Percentiles rank a stretch among this genome's conserved stretches.
Evolutionary conservation across 2,113 vertebrate species (phyloP).

Genomic region (Morphnarchus princeps): DNA sequence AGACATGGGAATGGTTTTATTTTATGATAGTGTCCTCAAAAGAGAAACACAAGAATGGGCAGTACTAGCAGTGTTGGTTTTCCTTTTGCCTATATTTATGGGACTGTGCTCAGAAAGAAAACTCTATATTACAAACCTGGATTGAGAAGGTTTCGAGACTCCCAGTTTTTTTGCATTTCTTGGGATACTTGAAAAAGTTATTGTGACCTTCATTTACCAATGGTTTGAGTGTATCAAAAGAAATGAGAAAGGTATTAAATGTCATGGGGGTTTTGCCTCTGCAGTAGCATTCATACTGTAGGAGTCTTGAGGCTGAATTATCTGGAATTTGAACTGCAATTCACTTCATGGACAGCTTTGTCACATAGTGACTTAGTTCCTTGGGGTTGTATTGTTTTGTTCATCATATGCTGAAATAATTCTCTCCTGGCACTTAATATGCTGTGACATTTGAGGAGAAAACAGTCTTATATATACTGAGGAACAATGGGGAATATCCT

Average conservation of each 20-base stretch:
- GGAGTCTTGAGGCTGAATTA: not conserved
- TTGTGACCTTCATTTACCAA: not conserved
- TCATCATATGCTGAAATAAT: conserved; percentile 27
- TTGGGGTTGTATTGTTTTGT: not conserved
- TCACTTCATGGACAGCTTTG: not conserved
- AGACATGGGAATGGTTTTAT: not conserved
- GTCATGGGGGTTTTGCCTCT: not conserved
- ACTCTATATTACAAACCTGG: not conserved
- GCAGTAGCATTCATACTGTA: not conserved
- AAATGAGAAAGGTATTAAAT: not conserved
- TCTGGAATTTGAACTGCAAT: not conserved
- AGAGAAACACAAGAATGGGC: not conserved
- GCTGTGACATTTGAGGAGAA: conserved; percentile 51
- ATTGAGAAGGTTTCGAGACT: not conserved
- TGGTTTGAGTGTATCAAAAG: not conserved
- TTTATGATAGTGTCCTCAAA: not conserved
- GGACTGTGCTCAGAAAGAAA: not conserved
- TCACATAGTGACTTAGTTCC: not conserved
- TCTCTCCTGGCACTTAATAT: conserved; percentile 34
- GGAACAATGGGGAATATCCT: conserved; percentile 23
- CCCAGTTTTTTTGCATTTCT: rapidly evolving
- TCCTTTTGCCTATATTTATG: not conserved
- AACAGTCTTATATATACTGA: conserved; percentile 1
- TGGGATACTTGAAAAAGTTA: not conserved
- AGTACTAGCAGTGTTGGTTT: not conserved